Conservation (phyloP, 2,797 vertebrate genomes). For the Myotis myotis region DNA sequence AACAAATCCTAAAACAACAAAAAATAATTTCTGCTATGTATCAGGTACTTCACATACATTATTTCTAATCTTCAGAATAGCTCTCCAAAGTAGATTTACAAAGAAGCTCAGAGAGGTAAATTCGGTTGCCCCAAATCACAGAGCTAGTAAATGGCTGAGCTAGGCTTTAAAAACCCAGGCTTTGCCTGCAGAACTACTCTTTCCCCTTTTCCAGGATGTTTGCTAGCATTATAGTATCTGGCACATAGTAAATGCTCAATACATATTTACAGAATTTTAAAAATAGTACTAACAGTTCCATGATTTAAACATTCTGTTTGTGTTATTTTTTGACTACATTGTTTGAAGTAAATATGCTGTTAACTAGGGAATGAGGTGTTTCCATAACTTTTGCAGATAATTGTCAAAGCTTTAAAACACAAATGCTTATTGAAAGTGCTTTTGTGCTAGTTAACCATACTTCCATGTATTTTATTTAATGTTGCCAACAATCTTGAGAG, state of each 20-base stretch:
- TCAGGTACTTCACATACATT: not conserved
- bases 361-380: not conserved
- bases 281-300: slow-evolving; percentile 4
- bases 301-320: not conserved
- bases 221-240: not conserved
- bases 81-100: not conserved
- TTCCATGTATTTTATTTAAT: slow-evolving; percentile 28
- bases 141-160: not conserved
- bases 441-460: not conserved
- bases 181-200: not conserved
- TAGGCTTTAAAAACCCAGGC: not conserved
- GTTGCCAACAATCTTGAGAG: slow-evolving; percentile 6
- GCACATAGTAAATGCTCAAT: not conserved
- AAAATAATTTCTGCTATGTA: not conserved
- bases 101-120: not conserved
- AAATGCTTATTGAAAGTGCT: not conserved
- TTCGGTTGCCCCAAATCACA: not conserved
- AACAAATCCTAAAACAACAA: not conserved
- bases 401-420: not conserved
- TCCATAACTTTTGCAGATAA: not conserved
- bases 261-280: not conserved
- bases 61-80: slow-evolving; percentile 11
- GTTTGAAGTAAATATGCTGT: not conserved
- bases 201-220: not conserved
- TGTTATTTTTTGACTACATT: not conserved